Base-by-base conservation (phyloP, 2,888 invertebrate genomes). In the Tetranychus piercei region DNA sequence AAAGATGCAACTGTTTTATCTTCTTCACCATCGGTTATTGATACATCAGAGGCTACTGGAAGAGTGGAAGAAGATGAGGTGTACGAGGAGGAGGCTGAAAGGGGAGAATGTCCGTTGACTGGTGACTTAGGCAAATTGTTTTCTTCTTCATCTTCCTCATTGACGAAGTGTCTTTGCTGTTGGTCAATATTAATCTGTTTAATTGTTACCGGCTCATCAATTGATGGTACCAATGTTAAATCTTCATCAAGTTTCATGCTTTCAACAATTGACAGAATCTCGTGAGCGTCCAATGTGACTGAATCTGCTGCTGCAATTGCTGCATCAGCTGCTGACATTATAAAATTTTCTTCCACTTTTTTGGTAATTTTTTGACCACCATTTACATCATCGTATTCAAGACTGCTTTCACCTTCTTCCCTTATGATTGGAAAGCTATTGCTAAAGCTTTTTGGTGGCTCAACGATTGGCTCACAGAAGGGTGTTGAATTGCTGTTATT, bases 381-480 rank as follows among this genome's bases (percentile, higher is more conserved):
- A 69, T 69, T 69, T 9, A 20, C 23, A 34, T 23, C 15, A 9
- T 69, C 15, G 2, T 20, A 20, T n/a, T 69, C 23, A 5, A 20
- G 69, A 9, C 69, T 22, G n/a, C 69, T 23, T 22, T 69, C 69
- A 69, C 22, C 69, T 22, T 20, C 69, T 69, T 69, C 23, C 22
- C 69, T 69, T 9, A 22, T 69, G n/a, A 9, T 23, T 20, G 69
- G 20, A 9, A 71, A 43, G 18, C 6, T 15, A 45, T 71, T 71
- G 20, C 44, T 45, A 45, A 71, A 71, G 18, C 71, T 20, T n/a
- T n/a, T 45, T 15, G 71, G 71, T 34, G 71, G 71, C 45, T 71
- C 71, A 71, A 71, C 71, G n/a, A 71, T 71, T 43, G 43, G 71
- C 8, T 71, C 71, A 55, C 55, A 55, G 15, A 55, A 55, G 55